A percentile compares a stretch with the other conserved stretches of the same genome.
phyloP scores from a whole-genome alignment of 1,140 invertebrate species.

The Eupristina koningsbergeri region DNA sequence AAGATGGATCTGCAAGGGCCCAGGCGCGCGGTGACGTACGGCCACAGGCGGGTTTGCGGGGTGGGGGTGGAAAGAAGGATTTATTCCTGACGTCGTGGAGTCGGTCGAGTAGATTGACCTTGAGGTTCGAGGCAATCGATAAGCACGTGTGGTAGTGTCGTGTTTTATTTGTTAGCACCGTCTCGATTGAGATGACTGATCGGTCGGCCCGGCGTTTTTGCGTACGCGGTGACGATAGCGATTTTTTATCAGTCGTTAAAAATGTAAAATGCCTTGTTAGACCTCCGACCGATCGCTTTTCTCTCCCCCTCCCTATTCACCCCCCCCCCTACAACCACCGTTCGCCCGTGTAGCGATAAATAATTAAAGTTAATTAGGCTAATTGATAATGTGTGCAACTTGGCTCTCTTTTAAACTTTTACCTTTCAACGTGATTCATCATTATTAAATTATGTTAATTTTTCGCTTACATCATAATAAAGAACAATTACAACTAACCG shows the following conservation, averaged over 20 bases:
- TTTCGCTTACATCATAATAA: neutral
- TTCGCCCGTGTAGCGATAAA: neutral
- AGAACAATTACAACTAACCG: neutral
- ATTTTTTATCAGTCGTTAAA: constrained; percentile 28
- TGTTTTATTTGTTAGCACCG: neutral
- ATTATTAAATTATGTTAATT: constrained; percentile 19
- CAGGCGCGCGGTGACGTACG: neutral
- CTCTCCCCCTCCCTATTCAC: neutral
- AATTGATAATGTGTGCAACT: neutral
- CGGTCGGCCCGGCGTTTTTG: constrained; percentile 18
- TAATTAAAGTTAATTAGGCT: neutral
- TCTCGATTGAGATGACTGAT: constrained; percentile 35
- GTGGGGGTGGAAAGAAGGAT: too few relatives aligned
- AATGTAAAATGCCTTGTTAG: constrained; percentile 13
- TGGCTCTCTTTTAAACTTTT: neutral
- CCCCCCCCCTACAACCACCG: too few relatives aligned
- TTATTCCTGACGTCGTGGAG: constrained; percentile 31
- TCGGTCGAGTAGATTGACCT: constrained; percentile 34
- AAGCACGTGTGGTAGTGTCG: neutral
- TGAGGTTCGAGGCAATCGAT: constrained; percentile 42
- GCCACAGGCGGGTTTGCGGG: neutral
- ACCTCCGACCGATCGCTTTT: neutral
- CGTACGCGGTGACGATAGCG: constrained; percentile 6
- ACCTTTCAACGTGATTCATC: neutral
- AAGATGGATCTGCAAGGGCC: neutral